Evolutionary conservation across 2,797 vertebrate genomes (phyloP).

Genomic region (Iguana delicatissima): DNA sequence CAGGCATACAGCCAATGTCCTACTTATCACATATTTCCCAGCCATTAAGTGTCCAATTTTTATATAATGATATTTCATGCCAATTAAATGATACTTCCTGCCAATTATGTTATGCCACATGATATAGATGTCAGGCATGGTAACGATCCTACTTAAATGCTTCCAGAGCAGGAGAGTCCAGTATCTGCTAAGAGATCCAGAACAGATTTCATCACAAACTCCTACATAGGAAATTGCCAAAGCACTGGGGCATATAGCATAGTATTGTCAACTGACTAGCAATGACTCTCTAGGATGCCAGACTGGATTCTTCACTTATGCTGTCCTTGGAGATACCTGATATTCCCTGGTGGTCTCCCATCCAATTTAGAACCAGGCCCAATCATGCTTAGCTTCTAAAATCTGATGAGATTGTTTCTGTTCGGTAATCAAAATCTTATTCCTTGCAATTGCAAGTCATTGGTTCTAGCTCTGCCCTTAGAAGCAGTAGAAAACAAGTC

Average conservation of each 20-base stretch:
- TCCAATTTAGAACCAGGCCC: background rate
- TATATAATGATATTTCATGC: too few relatives aligned
- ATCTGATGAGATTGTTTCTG: background rate
- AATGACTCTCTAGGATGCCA: background rate
- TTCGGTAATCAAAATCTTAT: background rate
- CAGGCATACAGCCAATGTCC: too few relatives aligned
- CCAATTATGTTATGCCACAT: too few relatives aligned
- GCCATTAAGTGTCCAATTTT: too few relatives aligned
- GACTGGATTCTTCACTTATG: background rate
- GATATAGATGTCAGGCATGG: too few relatives aligned
- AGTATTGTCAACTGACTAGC: background rate
- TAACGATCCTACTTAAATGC: background rate
- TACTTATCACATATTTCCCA: too few relatives aligned
- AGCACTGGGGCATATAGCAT: background rate
- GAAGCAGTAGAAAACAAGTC: background rate
- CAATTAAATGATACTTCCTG: too few relatives aligned
- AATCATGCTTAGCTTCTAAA: background rate
- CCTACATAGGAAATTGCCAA: background rate
- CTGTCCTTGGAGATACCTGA: background rate
- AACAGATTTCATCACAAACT: background rate
- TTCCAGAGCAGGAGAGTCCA: background rate
- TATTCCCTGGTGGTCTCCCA: background rate
- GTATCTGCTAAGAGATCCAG: background rate
- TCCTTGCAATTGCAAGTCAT: background rate
- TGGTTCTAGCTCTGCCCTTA: background rate